Evolutionary conservation across 2,888 invertebrate species (phyloP), one percentile per base, ranked within the genome.

Genomic region (Chelonus formosanus): DNA sequence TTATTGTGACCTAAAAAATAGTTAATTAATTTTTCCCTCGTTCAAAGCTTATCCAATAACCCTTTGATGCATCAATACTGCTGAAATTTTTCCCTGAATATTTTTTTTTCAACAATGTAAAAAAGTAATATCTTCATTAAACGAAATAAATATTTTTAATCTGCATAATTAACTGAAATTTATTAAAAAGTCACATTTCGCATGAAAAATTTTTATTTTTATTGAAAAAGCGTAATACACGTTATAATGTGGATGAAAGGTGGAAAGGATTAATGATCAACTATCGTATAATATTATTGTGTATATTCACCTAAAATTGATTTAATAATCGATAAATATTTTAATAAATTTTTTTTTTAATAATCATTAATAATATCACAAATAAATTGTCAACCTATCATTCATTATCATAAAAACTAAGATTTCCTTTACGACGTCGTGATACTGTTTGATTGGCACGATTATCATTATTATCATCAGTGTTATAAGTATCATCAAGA

Each of bases 271-370:
- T 76, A 71, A 71, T 68, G 53, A 70, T 65, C 65, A 77, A 73
- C 67, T 52, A 52, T 80, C 76, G 76, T 78, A 78, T 77, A 75
- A 77, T 77, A 74, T 68, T 71, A 58, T 68, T 71, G 75, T 80
- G 77, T 80, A 82, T 80, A 80, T 75, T 80, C 76, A 79, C 80
- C 80, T 82, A 81, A 82, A 80, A 80, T 78, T 74, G 78, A 79
- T 78, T 80, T 75, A 75, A 48, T 45, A 82, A 82, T 78, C 74
- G 75, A 48, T 82, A 79, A 79, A 80, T 79, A 76, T 78, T 75
- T 74, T 78, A 76, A 75, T 80, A 78, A 81, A 79, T 74, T 78
- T 78, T 63, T 70, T 64, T 65, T 65, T 65, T 40, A 6, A 40
- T 40, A 6, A 40, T 40, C 0, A 40, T 40, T 40, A 40, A 40